Base-by-base conservation (phyloP, 2,797 vertebrate species). In the Lateolabrax maculatus region DNA sequence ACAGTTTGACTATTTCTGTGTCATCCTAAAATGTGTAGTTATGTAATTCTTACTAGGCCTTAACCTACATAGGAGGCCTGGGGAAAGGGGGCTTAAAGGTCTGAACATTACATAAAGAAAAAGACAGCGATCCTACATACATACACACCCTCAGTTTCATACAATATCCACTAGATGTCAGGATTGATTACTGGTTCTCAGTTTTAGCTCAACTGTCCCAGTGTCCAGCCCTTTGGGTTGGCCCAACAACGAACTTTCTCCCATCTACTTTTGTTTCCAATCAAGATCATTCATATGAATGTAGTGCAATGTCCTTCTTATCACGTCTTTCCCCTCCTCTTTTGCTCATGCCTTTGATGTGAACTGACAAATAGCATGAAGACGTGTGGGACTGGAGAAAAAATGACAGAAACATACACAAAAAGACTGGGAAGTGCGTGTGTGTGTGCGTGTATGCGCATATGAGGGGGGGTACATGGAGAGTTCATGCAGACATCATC, bases 111-210 rank as follows among this genome's bases (percentile, higher is more conserved):
- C 71, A 71, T 84, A 92, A 90, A 84, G 73, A 81, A 69, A 67
- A 25, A 48, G 31, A 72, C 18, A 62, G 9, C 29, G 25, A 27
- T 49, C 23, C 37, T 41, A 46, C 37, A 75, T 31, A 9, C n/a
- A 41, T n/a, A 60, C 16, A 41, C 25, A 46, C 12, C 2, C 21
- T 58, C 64, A 79, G 7, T 82, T 88, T 21, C 34, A 52, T 15
- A 58, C 7, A 65, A 23, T 68, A 27, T 49, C 91, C 94, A 91
- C 91, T 91, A 93, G 94, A 78, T 93, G 92, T 87, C 92, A 93
- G 87, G 56, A 65, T 86, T 74, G 63, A 67, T 77, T 61, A 39
- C 55, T 37, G 56, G 61, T 73, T 78, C 19, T 49, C 19, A 55
- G 63, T 39, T 80, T 51, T 43, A 36, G 3, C 27, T 62, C 19